Evolutionary conservation across 2,113 vertebrate species (phyloP).

Genomic region (Brachirus orientalis): DNA sequence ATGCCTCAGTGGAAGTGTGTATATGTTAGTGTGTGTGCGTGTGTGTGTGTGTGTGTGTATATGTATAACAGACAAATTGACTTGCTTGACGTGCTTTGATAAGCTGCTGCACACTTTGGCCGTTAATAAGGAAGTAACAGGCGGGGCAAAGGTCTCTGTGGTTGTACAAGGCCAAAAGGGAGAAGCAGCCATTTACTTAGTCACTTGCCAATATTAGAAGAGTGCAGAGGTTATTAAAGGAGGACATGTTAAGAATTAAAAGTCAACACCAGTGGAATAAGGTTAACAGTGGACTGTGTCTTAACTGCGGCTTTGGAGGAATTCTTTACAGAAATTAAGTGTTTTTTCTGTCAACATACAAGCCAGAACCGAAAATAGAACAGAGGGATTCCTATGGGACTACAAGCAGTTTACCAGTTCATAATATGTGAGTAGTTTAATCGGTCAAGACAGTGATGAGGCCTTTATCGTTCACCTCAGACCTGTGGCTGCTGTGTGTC

Average conservation of each 20-base stretch:
- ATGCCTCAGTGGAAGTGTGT: too few relatives aligned
- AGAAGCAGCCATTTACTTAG: conserved; percentile 65
- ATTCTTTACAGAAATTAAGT: background rate
- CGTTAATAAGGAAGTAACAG: conserved; percentile 75
- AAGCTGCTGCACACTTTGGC: conserved; percentile 25
- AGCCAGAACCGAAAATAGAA: conserved; percentile 6
- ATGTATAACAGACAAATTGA: conserved; percentile 1
- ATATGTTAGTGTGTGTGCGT: too few relatives aligned
- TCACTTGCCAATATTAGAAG: conserved; percentile 32
- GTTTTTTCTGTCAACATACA: conserved; percentile 46
- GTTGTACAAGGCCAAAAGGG: conserved; percentile 57
- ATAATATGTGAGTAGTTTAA: background rate
- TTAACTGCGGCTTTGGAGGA: background rate
- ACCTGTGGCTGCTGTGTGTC: conserved; percentile 38
- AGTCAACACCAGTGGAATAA: conserved; percentile 55
- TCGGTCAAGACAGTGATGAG: conserved; percentile 1
- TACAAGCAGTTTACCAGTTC: conserved; percentile 8
- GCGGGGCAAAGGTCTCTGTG: conserved; percentile 66
- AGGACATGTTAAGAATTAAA: conserved; percentile 66
- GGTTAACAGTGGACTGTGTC: conserved; percentile 12
- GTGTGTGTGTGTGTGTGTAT: too few relatives aligned
- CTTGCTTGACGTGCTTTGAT: conserved; percentile 15
- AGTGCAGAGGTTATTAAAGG: conserved; percentile 54
- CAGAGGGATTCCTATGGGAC: too few relatives aligned
- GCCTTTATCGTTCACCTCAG: conserved; percentile 18